Evolutionary conservation across 2,113 vertebrate species (phyloP).

Genomic region (Tychaedon coryphoeus): DNA sequence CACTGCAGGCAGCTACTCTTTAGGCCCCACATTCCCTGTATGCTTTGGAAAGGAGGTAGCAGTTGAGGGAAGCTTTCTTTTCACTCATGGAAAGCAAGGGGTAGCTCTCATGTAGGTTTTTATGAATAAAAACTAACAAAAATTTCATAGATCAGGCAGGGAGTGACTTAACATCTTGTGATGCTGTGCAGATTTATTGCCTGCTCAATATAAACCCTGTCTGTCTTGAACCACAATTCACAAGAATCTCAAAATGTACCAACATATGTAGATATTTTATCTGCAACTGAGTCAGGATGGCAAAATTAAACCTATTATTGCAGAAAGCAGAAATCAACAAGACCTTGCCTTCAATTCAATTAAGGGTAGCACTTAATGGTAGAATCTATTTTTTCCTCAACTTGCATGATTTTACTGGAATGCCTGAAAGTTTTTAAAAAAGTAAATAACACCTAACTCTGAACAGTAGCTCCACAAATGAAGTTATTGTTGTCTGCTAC

Average conservation of each 20-base stretch:
- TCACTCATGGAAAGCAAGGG: not conserved
- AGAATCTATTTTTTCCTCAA: not conserved
- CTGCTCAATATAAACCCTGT: not conserved
- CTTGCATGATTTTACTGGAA: not conserved
- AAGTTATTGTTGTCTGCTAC: not conserved
- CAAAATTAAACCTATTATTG: not conserved
- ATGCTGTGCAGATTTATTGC: not conserved
- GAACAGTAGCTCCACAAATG: not conserved
- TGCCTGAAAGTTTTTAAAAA: not conserved
- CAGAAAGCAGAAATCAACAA: not conserved
- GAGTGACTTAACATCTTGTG: not conserved
- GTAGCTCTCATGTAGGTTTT: not conserved
- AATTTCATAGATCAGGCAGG: not conserved
- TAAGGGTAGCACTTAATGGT: not conserved
- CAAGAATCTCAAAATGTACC: not conserved
- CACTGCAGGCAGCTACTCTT: not conserved
- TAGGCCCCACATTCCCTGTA: fast-evolving
- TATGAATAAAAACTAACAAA: not conserved
- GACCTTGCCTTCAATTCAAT: not conserved
- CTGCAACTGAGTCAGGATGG: not conserved
- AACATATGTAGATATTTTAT: not conserved
- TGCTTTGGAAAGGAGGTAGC: not conserved
- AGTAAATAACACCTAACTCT: not conserved
- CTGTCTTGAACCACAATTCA: not conserved
- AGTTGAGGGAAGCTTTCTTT: not conserved